Conservation (phyloP, 2,113 vertebrate species). For the Odocoileus hemionus region DNA sequence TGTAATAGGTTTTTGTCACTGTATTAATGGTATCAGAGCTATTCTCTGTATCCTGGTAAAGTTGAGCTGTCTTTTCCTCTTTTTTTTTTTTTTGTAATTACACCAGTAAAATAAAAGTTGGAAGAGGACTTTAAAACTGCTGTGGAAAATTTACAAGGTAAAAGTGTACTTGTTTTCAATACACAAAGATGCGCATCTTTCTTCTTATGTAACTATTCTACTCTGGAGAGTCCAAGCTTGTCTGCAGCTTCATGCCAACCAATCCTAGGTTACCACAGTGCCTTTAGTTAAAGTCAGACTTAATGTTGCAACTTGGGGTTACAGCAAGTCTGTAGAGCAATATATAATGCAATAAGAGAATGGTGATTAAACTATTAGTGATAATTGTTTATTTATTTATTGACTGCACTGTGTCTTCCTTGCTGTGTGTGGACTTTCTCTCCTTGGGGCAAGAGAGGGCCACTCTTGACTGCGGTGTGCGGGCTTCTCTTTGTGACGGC, state of each 20-base stretch:
- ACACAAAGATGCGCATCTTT: not conserved
- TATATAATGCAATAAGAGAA: not conserved
- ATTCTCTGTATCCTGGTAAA: not conserved
- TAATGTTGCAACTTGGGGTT: not conserved
- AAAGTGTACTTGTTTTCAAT: not conserved
- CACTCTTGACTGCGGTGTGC: accelerated
- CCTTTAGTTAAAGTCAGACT: not conserved
- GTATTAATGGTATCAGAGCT: constrained; percentile 31
- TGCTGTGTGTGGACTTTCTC: not conserved
- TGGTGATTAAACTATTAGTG: not conserved
- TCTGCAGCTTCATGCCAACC: not conserved
- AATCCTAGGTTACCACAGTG: not conserved
- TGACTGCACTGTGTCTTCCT: not conserved
- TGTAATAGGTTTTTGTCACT: constrained; percentile 13
- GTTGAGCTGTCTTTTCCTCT: not conserved
- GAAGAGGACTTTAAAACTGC: constrained; percentile 8
- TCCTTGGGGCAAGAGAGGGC: not conserved
- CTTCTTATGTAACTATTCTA: not conserved
- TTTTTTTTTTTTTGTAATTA: constrained; percentile 7
- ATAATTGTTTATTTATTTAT: not conserved
- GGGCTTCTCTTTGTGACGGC: not conserved
- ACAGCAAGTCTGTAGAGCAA: not conserved
- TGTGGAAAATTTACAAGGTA: not conserved
- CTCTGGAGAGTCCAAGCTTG: not conserved
- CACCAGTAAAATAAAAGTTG: not conserved